These are phyloP conservation scores for Xerus rutilus DNA, from an alignment of 2,797 vertebrate species.

Conservation along the genomic window DNA sequence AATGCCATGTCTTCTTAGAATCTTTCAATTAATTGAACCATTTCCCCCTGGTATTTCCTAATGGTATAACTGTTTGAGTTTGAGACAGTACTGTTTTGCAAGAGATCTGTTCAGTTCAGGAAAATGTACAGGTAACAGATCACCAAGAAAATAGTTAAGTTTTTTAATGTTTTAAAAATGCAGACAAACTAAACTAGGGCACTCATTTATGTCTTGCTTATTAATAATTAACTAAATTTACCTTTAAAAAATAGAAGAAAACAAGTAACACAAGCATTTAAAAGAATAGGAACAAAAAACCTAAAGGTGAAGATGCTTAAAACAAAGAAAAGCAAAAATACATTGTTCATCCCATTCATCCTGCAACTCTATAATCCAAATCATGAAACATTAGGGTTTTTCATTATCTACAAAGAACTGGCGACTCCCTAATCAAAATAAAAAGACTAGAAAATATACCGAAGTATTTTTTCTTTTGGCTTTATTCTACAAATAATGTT, in stretches of 20 bases:
- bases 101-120: slow-evolving; percentile 11
- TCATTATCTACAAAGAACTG: not conserved
- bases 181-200: not conserved
- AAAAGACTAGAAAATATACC: not conserved
- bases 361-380: not conserved
- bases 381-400: not conserved
- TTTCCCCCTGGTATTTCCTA: slow-evolving; percentile 1
- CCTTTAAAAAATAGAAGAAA: not conserved
- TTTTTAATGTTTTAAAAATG: not conserved
- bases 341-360: not conserved
- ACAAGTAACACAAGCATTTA: not conserved
- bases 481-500: slow-evolving; percentile 89
- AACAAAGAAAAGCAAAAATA: slow-evolving; percentile 8
- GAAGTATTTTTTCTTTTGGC: slow-evolving; percentile 71
- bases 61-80: not conserved
- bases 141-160: not conserved
- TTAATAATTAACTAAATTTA: slow-evolving; percentile 35
- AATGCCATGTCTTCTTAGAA: slow-evolving; percentile 24
- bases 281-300: not conserved
- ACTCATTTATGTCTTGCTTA: slow-evolving; percentile 3
- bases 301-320: not conserved
- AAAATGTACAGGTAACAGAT: slow-evolving; percentile 29
- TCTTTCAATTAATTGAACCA: slow-evolving; percentile 54
- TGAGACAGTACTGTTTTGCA: not conserved
- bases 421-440: slow-evolving; percentile 11